Evolutionary conservation across 1,140 invertebrate species (phyloP).

Genomic region (Asbolus verrucosus): DNA sequence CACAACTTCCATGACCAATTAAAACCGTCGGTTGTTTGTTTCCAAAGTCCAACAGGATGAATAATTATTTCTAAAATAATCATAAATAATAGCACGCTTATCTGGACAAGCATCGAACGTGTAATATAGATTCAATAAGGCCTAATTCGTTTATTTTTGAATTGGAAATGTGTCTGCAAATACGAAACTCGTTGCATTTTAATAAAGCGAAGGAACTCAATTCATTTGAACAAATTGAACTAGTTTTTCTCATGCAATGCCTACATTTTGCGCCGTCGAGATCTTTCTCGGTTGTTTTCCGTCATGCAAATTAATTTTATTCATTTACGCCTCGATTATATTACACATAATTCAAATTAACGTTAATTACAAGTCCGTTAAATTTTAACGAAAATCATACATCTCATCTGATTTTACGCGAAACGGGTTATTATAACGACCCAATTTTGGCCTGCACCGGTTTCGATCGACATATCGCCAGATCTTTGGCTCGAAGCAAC

Average conservation of each 20-base stretch:
- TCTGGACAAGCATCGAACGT: not conserved
- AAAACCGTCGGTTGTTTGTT: slow-evolving; percentile 24
- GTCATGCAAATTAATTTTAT: not conserved
- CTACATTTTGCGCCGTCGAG: not conserved
- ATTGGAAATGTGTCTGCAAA: slow-evolving; percentile 9
- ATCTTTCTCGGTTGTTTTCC: not conserved
- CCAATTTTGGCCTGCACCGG: not conserved
- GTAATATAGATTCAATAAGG: not conserved
- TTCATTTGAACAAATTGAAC: not conserved
- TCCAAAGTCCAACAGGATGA: slow-evolving; percentile 24
- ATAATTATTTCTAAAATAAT: slow-evolving; percentile 12
- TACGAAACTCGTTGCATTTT: slow-evolving; percentile 7
- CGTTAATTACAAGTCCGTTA: no score
- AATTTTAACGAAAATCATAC: not conserved
- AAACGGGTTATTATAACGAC: slow-evolving; percentile 1
- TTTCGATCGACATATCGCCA: not conserved
- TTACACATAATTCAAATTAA: not conserved
- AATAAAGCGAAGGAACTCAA: not conserved
- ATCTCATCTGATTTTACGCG: slow-evolving; percentile 7
- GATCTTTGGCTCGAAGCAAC: not conserved
- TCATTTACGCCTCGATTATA: not conserved
- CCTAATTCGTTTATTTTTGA: slow-evolving; percentile 25
- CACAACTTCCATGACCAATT: no score
- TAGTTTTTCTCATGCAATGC: not conserved
- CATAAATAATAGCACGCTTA: slow-evolving; percentile 24